Evolutionary conservation across 2,888 invertebrate species (phyloP).

Genomic region (Lasioglossum leucozonium): DNA sequence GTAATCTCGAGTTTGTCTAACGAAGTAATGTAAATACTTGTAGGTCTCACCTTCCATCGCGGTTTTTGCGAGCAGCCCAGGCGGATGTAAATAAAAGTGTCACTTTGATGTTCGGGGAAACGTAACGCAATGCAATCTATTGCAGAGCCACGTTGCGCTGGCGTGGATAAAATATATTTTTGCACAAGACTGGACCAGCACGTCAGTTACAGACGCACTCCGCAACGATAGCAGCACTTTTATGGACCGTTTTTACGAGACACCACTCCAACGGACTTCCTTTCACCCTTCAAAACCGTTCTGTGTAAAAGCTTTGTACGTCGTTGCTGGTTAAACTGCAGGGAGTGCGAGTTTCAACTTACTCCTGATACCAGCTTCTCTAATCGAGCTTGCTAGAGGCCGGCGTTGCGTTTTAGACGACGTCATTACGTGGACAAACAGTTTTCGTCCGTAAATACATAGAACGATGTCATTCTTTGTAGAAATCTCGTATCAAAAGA

Average conservation of each 20-base stretch:
- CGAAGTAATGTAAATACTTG: background rate
- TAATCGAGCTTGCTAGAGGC: background rate
- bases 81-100: slow-evolving; percentile 74
- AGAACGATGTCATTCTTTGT: background rate
- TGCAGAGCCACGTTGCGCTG: slow-evolving; percentile 57
- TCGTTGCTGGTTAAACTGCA: slow-evolving; percentile 52
- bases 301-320: slow-evolving; percentile 54
- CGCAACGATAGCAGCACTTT: slow-evolving; percentile 78
- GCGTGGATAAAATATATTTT: slow-evolving; percentile 71
- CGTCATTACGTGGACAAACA: background rate
- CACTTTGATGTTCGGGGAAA: slow-evolving; percentile 58
- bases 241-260: slow-evolving; percentile 80
- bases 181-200: slow-evolving; percentile 62
- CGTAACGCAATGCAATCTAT: slow-evolving; percentile 69
- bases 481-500: background rate
- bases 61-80: slow-evolving; percentile 54
- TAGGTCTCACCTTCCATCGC: background rate
- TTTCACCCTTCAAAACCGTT: slow-evolving; percentile 54
- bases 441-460: background rate
- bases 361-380: slow-evolving; percentile 19
- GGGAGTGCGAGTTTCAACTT: slow-evolving; percentile 23
- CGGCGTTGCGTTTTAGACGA: background rate
- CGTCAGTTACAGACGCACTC: slow-evolving; percentile 77
- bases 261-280: slow-evolving; percentile 43
- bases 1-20: background rate